These are phyloP conservation scores for Anisognathus igniventris DNA, from an alignment of 2,797 vertebrate genomes.

Conservation along the genomic window DNA sequence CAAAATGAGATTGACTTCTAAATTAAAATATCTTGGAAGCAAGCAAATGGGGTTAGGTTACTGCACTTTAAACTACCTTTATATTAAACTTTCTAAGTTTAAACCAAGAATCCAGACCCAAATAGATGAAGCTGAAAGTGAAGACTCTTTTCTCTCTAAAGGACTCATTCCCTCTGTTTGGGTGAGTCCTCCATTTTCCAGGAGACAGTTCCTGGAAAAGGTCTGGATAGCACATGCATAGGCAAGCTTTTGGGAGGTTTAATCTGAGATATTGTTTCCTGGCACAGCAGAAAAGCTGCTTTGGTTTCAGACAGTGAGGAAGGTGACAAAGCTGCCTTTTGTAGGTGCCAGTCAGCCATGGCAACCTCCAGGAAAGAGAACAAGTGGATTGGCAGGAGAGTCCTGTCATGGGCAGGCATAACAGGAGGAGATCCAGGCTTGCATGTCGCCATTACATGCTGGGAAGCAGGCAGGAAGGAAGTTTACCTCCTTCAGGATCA, in stretches of 20 bases:
- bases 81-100: not conserved
- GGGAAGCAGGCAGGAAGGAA: not conserved
- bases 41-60: not conserved
- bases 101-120: not conserved
- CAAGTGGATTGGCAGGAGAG: not conserved
- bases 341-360: not conserved
- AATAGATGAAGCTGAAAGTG: not conserved
- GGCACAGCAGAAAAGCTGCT: not conserved
- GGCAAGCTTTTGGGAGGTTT: not conserved
- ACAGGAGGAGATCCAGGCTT: not conserved
- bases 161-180: not conserved
- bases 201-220: not conserved
- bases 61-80: not conserved
- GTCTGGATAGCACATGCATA: not conserved
- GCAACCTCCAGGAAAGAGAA: not conserved
- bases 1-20: not conserved
- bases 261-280: not conserved
- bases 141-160: not conserved
- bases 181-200: not conserved
- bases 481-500: slow-evolving; percentile 79
- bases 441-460: not conserved
- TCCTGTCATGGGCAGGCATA: not conserved
- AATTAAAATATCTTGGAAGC: not conserved
- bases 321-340: not conserved
- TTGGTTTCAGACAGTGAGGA: not conserved